Conservation (phyloP, 2,888 invertebrate species). For the Lucinisca nassula region DNA sequence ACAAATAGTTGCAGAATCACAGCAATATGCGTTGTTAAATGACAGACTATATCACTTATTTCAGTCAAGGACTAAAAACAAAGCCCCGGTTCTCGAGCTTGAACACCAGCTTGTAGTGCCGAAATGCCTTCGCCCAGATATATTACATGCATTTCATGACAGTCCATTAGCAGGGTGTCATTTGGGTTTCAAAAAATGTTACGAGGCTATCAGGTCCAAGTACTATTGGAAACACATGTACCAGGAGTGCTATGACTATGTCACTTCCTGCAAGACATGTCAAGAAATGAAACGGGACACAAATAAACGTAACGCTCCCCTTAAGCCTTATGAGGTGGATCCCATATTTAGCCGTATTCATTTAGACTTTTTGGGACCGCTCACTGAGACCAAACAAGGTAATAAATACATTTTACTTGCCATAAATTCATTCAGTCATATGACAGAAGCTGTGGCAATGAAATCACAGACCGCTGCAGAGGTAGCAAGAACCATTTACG, state of each 20-base stretch:
- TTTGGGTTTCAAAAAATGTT: neutral
- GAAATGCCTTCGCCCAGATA: neutral
- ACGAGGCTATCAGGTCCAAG: neutral
- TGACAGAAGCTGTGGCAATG: constrained; percentile 27
- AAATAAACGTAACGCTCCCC: neutral
- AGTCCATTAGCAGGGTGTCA: neutral
- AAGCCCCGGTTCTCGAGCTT: neutral
- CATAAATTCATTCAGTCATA: neutral
- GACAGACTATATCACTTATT: neutral
- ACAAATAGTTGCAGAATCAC: neutral
- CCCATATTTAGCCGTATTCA: neutral
- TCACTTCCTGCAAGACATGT: constrained; percentile 6
- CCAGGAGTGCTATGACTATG: neutral
- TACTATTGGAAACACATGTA: constrained; percentile 1
- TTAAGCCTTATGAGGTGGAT: neutral
- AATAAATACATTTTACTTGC: constrained; percentile 1
- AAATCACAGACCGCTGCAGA: constrained; percentile 2
- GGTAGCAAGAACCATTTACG: neutral
- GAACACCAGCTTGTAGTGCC: constrained; percentile 1
- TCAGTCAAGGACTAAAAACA: neutral
- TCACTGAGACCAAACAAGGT: neutral
- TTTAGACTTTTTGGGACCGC: neutral
- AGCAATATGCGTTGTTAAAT: constrained; percentile 15
- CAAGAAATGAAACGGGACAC: neutral
- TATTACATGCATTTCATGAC: constrained; percentile 13